Evolutionary conservation across 2,888 invertebrate genomes (phyloP).

Genomic region (Lasioglossum marginatum): DNA sequence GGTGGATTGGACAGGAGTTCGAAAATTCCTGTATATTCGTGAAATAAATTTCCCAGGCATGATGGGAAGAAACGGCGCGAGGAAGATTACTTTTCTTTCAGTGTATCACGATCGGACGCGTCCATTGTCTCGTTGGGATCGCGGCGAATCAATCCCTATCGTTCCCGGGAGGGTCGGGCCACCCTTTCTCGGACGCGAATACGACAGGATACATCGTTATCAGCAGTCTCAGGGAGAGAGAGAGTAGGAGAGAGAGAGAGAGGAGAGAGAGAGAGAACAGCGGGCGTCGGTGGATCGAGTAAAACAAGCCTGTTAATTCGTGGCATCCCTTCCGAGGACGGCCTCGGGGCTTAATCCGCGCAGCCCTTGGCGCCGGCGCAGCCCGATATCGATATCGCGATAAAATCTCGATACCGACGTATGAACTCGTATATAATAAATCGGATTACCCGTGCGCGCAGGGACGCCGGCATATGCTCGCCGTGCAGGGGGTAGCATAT

Average conservation of each 20-base stretch:
- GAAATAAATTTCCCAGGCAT: not conserved
- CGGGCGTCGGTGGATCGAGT: conserved; percentile 58
- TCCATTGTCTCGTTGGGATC: conserved; percentile 31
- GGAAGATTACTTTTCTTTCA: conserved; percentile 15
- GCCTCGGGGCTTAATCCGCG: conserved; percentile 62
- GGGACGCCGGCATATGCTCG: conserved; percentile 80
- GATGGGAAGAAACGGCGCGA: not conserved
- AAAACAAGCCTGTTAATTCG: conserved; percentile 83
- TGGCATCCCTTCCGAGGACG: conserved; percentile 63
- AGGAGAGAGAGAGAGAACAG: not conserved
- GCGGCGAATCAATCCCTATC: conserved; percentile 12
- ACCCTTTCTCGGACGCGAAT: conserved; percentile 29
- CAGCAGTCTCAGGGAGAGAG: conserved; percentile 46
- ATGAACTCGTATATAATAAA: conserved; percentile 80
- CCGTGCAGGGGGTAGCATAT: conserved; percentile 73
- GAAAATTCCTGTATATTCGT: not conserved
- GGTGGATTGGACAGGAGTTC: not conserved
- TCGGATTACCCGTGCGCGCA: conserved; percentile 81
- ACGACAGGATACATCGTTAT: conserved; percentile 56
- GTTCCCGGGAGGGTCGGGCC: conserved; percentile 18
- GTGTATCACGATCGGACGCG: conserved; percentile 15
- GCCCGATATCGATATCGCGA: conserved; percentile 81
- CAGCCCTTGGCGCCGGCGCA: conserved; percentile 65
- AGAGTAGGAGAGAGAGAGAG: not conserved
- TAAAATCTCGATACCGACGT: conserved; percentile 80